Evolutionary conservation across 2,113 vertebrate genomes (phyloP).

Genomic region (Cariama cristata): DNA sequence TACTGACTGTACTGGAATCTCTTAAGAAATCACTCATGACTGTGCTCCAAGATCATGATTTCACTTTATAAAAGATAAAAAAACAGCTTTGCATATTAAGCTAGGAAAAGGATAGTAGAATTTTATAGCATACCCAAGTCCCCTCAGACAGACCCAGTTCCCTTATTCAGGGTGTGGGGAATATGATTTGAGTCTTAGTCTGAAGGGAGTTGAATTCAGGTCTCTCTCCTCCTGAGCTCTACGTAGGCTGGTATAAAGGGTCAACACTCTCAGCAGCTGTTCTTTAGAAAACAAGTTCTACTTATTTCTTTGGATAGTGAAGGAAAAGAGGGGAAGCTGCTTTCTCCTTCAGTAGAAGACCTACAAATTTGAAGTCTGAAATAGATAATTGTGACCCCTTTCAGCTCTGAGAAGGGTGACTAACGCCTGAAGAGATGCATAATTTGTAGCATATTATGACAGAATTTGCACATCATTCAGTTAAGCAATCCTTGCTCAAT

Average conservation of each 20-base stretch:
- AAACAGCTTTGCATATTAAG: neutral
- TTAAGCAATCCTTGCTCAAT: neutral
- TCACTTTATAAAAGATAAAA: neutral
- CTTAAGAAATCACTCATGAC: neutral
- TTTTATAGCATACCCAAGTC: neutral
- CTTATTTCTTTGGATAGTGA: neutral
- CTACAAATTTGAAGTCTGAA: neutral
- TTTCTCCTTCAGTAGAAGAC: neutral
- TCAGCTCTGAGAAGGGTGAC: neutral
- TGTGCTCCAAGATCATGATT: neutral
- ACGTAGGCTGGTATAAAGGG: neutral
- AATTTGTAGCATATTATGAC: neutral
- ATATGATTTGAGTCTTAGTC: neutral
- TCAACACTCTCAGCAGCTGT: neutral
- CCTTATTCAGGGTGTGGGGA: neutral
- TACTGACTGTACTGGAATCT: neutral
- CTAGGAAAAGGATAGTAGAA: neutral
- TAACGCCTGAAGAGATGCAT: neutral
- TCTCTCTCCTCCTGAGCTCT: neutral
- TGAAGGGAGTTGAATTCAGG: neutral
- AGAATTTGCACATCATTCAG: neutral
- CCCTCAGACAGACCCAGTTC: neutral
- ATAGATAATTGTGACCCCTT: accelerated
- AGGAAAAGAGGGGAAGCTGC: neutral
- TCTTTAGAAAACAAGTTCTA: neutral